These are phyloP conservation scores for Stenichneumon culpator DNA, from an alignment of 2,888 invertebrate genomes.

Conservation along the genomic window DNA sequence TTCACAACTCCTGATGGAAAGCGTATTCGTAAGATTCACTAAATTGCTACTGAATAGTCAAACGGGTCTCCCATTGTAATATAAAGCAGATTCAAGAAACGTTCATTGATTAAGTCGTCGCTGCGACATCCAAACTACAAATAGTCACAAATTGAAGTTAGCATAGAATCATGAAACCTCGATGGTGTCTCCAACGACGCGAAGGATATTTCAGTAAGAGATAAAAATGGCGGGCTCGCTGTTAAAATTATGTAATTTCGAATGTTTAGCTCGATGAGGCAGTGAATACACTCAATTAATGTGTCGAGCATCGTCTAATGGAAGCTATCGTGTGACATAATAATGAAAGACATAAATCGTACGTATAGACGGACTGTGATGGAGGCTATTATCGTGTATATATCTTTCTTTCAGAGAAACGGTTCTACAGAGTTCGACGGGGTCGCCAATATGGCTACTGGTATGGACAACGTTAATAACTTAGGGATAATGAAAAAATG, in stretches of 20 bases:
- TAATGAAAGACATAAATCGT: not conserved
- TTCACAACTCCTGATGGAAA: not conserved
- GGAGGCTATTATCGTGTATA: not conserved
- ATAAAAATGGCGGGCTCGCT: not conserved
- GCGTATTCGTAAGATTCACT: constrained; percentile 65
- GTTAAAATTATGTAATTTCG: not conserved
- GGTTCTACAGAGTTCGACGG: constrained; percentile 91
- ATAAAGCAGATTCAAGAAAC: constrained; percentile 77
- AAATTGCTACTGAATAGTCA: constrained; percentile 79
- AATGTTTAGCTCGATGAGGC: not conserved
- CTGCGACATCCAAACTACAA: constrained; percentile 31
- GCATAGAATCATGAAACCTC: not conserved
- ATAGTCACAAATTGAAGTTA: constrained; percentile 1
- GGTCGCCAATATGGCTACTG: constrained; percentile 91
- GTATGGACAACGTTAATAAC: constrained; percentile 87
- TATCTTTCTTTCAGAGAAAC: constrained; percentile 88
- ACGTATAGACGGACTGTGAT: not conserved
- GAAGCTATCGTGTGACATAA: not conserved
- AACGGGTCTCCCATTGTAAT: constrained; percentile 75
- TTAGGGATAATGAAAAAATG: constrained; percentile 91
- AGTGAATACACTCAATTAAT: not conserved
- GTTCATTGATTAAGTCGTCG: constrained; percentile 77
- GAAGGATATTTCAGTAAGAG: not conserved
- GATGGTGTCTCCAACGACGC: not conserved
- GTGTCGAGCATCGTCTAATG: not conserved